These are phyloP conservation scores for Acipenser transmontanus DNA, from an alignment of 2,797 vertebrate species.

Conservation along the genomic window DNA sequence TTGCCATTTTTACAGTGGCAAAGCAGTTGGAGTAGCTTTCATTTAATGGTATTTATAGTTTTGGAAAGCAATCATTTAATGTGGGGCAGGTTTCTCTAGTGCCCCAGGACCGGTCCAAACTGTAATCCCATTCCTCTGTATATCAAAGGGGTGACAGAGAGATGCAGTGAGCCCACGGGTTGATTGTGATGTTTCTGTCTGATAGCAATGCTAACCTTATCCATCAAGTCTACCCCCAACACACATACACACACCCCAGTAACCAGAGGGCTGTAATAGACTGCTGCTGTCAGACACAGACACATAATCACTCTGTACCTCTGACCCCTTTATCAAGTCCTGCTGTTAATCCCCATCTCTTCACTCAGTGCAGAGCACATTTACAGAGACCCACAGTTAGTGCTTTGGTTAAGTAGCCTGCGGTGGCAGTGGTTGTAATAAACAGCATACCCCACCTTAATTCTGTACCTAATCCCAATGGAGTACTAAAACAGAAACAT, in stretches of 20 bases:
- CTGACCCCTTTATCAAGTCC: constrained; percentile 71
- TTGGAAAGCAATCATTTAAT: constrained; percentile 50
- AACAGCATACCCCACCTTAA: too few species aligned
- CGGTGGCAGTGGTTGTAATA: constrained; percentile 40
- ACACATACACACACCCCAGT: constrained; percentile 18
- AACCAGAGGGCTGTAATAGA: constrained; percentile 16
- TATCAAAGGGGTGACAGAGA: constrained; percentile 55
- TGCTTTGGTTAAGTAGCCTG: constrained; percentile 57
- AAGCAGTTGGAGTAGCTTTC: too few species aligned
- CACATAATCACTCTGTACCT: constrained; percentile 65
- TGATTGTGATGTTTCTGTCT: constrained; percentile 78
- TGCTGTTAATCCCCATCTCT: constrained; percentile 66
- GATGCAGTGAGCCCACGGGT: constrained; percentile 63
- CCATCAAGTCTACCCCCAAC: constrained; percentile 64
- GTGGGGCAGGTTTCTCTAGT: constrained; percentile 49
- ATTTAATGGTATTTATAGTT: too few species aligned
- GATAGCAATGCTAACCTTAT: constrained; percentile 75
- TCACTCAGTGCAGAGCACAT: constrained; percentile 60
- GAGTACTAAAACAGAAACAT: too few species aligned
- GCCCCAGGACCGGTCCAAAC: constrained; percentile 67
- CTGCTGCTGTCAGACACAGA: constrained; percentile 24
- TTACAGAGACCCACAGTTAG: constrained; percentile 61
- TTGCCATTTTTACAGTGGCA: too few species aligned
- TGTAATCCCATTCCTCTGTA: constrained; percentile 79
- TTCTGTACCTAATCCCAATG: too few species aligned